Percentiles rank a stretch among this genome's conserved stretches.
These are phyloP conservation scores for Hyposoter dolosus DNA, from an alignment of 2,888 invertebrate genomes.

Conservation along the genomic window DNA sequence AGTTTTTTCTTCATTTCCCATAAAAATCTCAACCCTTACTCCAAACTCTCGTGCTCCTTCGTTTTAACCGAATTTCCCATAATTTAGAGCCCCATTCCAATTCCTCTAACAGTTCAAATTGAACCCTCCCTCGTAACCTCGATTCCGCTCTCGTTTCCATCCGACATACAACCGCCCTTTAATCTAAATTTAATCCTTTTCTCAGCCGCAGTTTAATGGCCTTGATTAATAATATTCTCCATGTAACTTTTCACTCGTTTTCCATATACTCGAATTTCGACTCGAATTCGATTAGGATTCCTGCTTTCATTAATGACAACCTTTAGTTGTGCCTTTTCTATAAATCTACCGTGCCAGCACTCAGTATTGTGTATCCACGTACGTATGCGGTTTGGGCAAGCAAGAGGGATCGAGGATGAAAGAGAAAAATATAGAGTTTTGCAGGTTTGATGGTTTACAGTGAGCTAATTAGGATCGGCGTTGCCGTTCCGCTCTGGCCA, in stretches of 20 bases:
- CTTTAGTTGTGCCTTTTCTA: background rate
- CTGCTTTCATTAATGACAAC: background rate
- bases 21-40: background rate
- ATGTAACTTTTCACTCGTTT: background rate
- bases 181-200: conserved; percentile 13
- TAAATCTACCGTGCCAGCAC: background rate
- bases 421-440: conserved; percentile 4
- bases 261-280: background rate
- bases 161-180: background rate
- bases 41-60: background rate
- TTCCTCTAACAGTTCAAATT: background rate
- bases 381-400: conserved; percentile 15
- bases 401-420: background rate
- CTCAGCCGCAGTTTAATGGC: background rate
- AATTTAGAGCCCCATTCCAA: background rate
- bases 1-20: background rate
- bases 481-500: conserved; percentile 63
- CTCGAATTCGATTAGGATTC: background rate
- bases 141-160: background rate
- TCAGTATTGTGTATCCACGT: conserved; percentile 11
- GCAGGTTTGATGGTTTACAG: conserved; percentile 51
- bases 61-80: background rate
- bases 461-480: conserved; percentile 65
- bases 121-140: background rate
- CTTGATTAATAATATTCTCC: background rate